Conservation (phyloP, 1,140 invertebrate species). For the Saccostrea echinata region DNA sequence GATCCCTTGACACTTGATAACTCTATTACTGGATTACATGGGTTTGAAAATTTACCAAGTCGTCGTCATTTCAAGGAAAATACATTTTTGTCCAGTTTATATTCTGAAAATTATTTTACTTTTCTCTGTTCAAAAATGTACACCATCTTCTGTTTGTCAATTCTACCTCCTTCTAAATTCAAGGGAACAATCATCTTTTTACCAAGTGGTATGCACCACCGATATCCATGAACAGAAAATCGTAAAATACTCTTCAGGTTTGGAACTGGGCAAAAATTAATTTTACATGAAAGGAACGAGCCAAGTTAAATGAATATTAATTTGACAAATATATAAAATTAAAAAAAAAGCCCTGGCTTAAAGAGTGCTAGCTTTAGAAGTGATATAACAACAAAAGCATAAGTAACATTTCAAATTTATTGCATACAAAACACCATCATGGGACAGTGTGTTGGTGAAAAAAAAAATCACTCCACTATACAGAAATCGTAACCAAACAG, state of each 20-base stretch:
- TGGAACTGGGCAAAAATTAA: neutral
- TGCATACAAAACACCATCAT: conserved; percentile 63
- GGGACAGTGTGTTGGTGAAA: conserved; percentile 56
- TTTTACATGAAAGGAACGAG: neutral
- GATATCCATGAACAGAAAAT: neutral
- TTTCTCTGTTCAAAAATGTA: neutral
- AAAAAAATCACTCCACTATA: conserved; percentile 62
- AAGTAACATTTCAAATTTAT: conserved; percentile 54
- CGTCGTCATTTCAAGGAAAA: neutral
- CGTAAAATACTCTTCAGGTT: neutral
- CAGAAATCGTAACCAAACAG: conserved; percentile 48
- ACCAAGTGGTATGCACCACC: neutral
- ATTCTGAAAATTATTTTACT: neutral
- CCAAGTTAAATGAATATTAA: neutral
- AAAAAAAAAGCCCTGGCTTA: neutral
- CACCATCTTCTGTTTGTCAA: neutral
- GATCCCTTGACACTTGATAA: too few species aligned
- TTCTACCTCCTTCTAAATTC: neutral
- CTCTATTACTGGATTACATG: too few species aligned
- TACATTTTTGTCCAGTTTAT: neutral
- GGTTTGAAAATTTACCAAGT: neutral
- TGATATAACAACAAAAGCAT: conserved; percentile 20
- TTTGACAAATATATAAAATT: too few species aligned
- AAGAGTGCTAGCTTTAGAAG: neutral
- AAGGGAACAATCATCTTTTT: neutral